Evolutionary conservation across 2,797 vertebrate species (phyloP), one percentile per base, ranked within the genome.

Genomic region (Geotrypetes seraphini): DNA sequence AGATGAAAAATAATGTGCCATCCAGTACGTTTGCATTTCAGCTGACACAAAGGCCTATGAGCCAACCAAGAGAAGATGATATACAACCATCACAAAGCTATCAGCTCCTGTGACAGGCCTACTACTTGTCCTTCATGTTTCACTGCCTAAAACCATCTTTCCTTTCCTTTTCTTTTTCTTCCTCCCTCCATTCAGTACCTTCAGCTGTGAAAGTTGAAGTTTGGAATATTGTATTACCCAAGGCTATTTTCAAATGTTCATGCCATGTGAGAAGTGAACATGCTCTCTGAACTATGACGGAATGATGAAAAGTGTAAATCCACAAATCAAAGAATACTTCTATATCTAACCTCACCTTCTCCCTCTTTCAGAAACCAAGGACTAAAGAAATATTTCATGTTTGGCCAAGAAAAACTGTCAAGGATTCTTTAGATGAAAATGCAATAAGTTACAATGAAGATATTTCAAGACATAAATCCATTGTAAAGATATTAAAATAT

Each of bases 61-160:
- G 78, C 78, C 85, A 92, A 36, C 31, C 75, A 85, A 91, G 85
- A 87, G 84, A 62, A 87, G 81, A 96, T 95, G 91, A 97, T 96
- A 60, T 88, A 95, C 81, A 87, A 79, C 80, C 70, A 30, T 52
- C 8, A 45, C 68, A 73, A 74, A 79, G 79, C 79, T 78, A 79
- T 83, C 85, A 80, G 77, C 82, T 82, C 87, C 72, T 73, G 79
- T 83, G 84, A 85, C 81, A 86, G 76, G 75, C 73, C 73, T 73
- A 73, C 64, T 7, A 70, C 66, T 72, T 66, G 84, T 84, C 90
- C 91, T 96, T 96, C 91, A 97, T 64, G 55, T 86, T 67, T 89
- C 86, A 50, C 81, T 87, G 89, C 83, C 55, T 76, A 63, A 73
- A 73, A 77, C 53, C 68, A 75, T 79, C 73, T 66, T 74, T 60